Percentiles rank a stretch among this genome's conserved stretches.
These are phyloP conservation scores for Numenius arquata DNA, from an alignment of 2,113 vertebrate genomes.

Conservation along the genomic window DNA sequence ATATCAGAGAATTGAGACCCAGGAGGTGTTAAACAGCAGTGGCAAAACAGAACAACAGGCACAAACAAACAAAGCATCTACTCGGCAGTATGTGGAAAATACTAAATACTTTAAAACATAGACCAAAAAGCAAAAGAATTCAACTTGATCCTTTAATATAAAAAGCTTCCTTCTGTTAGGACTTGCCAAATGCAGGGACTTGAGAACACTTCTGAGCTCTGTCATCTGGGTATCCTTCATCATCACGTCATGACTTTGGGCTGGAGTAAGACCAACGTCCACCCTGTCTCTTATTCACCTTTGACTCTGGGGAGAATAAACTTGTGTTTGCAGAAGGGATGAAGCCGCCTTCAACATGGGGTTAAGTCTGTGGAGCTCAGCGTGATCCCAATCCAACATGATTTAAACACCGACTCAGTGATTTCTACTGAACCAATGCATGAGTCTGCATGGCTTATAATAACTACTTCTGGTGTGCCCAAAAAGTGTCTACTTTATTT, in stretches of 20 bases:
- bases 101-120: background rate
- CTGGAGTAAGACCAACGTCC: background rate
- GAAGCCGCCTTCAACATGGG: background rate
- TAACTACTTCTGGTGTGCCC: background rate
- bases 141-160: background rate
- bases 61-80: background rate
- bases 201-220: background rate
- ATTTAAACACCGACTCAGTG: background rate
- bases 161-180: background rate
- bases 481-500: background rate
- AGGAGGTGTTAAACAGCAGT: background rate
- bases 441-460: rapidly evolving
- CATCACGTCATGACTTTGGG: rapidly evolving
- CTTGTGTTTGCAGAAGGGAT: too few relatives aligned
- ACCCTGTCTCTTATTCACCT: background rate
- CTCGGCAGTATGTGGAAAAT: background rate
- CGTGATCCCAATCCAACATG: rapidly evolving
- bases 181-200: background rate
- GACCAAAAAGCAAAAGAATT: background rate
- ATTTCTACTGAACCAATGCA: background rate
- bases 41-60: background rate
- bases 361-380: background rate
- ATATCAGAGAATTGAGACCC: background rate
- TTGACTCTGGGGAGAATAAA: background rate
- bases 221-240: background rate